Base-by-base conservation (phyloP, 2,888 invertebrate species). In the Tetranychus piercei region DNA sequence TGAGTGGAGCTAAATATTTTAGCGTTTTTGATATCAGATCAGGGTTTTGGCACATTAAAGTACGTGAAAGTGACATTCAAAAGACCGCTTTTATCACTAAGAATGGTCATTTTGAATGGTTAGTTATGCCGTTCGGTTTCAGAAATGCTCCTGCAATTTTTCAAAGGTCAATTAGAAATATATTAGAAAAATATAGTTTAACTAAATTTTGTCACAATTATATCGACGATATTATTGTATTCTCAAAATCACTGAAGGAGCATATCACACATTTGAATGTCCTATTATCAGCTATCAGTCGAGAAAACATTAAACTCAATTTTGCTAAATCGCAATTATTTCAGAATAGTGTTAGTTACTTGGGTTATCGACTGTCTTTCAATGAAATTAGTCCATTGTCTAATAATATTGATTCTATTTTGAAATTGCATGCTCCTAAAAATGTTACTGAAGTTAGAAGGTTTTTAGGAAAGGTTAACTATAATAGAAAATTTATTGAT, bases 191-290 rank as follows among this genome's bases (percentile, higher is more conserved):
- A 7, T 45, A 67, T 3, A 43, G 5, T 2, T 7, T 73, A 1
- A 23, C 23, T 6, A 9, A 20, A 34, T 66, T 66, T 18, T 18
- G 18, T 20, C 34, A 20, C 15, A 70, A 45, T 43, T 76, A 76
- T 43, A 23, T 76, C 1, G 76, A 76, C 44, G 76, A 76, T 44
- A 64, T 73, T 4, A 22, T 76, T 15, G 34, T 76, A 6, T 74
- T 45, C 45, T 67, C 72, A 1, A 34, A n/a, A 67, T 67, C 34
- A 1, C 71, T 74, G 18, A 20, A 76, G 8, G 64, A 66, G 1
- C 76, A 76, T 23, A 6, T 76, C 15, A 9, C 6, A 6, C 45
- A 45, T 45, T 9, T 45, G 2, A 8, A 18, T 18, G 4, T 6
- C 2, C 75, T 4, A 72, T 76, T n/a, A 7, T 3, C 11, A 1